Percentiles rank a stretch among this genome's conserved stretches.
Evolutionary conservation across 53 echinoderm and acorn worm species (phyloP).

Genomic region (Holothuria scabra): DNA sequence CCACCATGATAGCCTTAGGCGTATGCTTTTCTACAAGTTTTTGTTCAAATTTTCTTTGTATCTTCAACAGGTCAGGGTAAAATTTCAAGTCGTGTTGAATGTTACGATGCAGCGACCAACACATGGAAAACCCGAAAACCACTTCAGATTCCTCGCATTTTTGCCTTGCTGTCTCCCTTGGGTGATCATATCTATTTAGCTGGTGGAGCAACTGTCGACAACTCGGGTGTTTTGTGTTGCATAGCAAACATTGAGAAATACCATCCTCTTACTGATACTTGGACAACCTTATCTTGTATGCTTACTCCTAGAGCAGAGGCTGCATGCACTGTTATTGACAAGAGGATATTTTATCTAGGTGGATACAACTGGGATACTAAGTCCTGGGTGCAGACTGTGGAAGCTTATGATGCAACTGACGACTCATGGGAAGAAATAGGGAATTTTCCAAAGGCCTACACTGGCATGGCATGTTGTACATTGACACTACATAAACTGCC

Average conservation of each 20-base stretch:
- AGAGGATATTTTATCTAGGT: slow-evolving; percentile 76
- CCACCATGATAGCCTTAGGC: too few species aligned
- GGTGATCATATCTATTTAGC: slow-evolving; percentile 77
- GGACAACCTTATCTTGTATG: slow-evolving; percentile 67
- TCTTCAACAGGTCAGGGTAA: slow-evolving; percentile 71
- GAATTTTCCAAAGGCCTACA: slow-evolving; percentile 71
- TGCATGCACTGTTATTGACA: slow-evolving; percentile 68
- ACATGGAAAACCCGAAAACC: slow-evolving; percentile 64
- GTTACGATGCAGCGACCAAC: slow-evolving; percentile 59
- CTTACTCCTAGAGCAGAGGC: slow-evolving; percentile 80
- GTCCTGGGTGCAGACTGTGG: slow-evolving; percentile 79
- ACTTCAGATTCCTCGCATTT: slow-evolving; percentile 75
- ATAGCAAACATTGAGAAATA: slow-evolving; percentile 73
- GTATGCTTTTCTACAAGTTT: not conserved
- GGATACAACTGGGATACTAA: slow-evolving; percentile 95
- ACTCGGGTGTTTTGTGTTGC: slow-evolving; percentile 63
- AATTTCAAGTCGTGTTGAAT: slow-evolving; percentile 85
- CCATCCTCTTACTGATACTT: slow-evolving; percentile 74
- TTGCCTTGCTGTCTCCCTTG: slow-evolving; percentile 65
- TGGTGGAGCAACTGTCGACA: slow-evolving; percentile 78
- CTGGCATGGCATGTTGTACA: slow-evolving; percentile 82
- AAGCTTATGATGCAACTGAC: slow-evolving; percentile 71
- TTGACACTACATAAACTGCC: slow-evolving; percentile 66
- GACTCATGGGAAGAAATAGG: slow-evolving; percentile 73
- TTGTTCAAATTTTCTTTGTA: not conserved